Percentiles rank a stretch among this genome's conserved stretches.
Conservation (phyloP, 2,113 vertebrate genomes). For the Alexandromys fortis region DNA sequence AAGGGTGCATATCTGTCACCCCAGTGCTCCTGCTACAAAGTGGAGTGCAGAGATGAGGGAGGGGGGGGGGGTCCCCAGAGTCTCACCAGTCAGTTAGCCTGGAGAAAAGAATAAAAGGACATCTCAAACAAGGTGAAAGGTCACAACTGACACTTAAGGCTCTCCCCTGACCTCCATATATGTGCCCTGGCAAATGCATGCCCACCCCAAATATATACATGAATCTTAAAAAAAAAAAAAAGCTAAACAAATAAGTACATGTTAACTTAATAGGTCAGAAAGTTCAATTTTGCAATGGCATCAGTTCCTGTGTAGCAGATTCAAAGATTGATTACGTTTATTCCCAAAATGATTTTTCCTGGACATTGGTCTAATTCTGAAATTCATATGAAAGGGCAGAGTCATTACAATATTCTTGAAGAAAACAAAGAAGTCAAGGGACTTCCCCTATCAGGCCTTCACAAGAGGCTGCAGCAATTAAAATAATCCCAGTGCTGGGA, state of each 20-base stretch:
- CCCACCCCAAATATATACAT: neutral
- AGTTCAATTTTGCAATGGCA: constrained; percentile 23
- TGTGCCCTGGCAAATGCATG: too few relatives aligned
- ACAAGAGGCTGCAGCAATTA: neutral
- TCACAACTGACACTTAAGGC: neutral
- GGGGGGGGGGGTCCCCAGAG: too few relatives aligned
- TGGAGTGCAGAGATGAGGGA: too few relatives aligned
- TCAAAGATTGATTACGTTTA: constrained; percentile 41
- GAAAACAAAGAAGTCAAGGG: neutral
- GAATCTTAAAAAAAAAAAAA: neutral
- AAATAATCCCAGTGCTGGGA: neutral
- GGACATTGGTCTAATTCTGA: constrained; percentile 29
- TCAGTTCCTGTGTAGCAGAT: neutral
- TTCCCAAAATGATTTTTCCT: constrained; percentile 33
- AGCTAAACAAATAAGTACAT: neutral
- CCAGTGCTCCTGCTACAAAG: neutral
- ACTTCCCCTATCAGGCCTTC: neutral
- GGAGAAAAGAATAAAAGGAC: neutral
- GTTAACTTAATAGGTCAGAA: constrained; percentile 7
- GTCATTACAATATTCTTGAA: neutral
- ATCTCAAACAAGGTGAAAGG: neutral
- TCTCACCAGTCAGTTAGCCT: neutral
- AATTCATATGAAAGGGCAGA: constrained; percentile 6
- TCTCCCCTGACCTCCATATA: neutral
- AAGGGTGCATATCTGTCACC: neutral